These are phyloP conservation scores for Ceyx margarethae DNA, from an alignment of 2,113 vertebrate species.

Conservation along the genomic window DNA sequence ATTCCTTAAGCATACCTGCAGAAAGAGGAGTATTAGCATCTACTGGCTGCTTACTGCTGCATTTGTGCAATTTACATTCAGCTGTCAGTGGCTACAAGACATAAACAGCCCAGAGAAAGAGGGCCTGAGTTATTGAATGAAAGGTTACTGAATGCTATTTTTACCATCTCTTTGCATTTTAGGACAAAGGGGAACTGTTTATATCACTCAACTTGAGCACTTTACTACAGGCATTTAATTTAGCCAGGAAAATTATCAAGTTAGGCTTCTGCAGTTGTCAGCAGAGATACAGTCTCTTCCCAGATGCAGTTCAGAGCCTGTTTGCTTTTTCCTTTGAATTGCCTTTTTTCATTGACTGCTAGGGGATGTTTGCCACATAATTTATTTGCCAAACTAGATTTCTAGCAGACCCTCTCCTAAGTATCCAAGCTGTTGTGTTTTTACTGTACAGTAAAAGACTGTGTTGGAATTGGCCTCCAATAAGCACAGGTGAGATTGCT, in stretches of 20 bases:
- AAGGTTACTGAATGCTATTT: not conserved
- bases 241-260: not conserved
- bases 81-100: not conserved
- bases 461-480: rapidly evolving
- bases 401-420: not conserved
- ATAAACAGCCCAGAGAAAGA: not conserved
- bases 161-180: not conserved
- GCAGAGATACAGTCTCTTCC: not conserved
- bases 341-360: not conserved
- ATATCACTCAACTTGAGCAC: not conserved
- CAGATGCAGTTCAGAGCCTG: not conserved
- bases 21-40: not conserved
- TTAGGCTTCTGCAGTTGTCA: not conserved
- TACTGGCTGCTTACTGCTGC: not conserved
- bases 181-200: not conserved
- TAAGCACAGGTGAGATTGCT: not conserved
- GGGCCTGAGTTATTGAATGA: not conserved
- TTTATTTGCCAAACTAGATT: not conserved
- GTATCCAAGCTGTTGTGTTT: not conserved
- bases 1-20: not conserved
- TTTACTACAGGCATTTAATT: not conserved
- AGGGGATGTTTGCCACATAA: not conserved
- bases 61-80: not conserved
- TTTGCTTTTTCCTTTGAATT: not conserved
- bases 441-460: not conserved